Conservation (phyloP, 2,888 invertebrate genomes). For the Rotaria sp. region DNA sequence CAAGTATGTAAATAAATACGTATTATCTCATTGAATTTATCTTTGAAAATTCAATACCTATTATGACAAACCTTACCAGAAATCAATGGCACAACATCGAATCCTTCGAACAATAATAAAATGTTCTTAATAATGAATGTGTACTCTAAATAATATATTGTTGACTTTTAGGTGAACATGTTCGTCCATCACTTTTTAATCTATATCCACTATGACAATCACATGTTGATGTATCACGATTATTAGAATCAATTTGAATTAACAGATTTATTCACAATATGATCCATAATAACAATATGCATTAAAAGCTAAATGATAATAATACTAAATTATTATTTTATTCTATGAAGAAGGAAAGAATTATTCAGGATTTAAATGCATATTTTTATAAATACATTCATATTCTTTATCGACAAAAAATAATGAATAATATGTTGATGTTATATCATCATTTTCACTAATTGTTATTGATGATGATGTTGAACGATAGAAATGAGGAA, state of each 20-base stretch:
- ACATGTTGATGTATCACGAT: constrained; percentile 68
- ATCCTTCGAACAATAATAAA: neutral
- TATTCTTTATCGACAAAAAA: neutral
- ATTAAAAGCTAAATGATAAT: constrained; percentile 1
- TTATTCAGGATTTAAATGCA: neutral
- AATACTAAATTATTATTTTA: no score
- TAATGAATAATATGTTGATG: neutral
- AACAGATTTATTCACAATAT: constrained; percentile 23
- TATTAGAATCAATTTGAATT: neutral
- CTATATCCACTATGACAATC: constrained; percentile 82
- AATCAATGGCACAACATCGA: constrained; percentile 28
- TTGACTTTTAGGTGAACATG: constrained; percentile 52
- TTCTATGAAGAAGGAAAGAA: no score
- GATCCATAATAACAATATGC: constrained; percentile 23
- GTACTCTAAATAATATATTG: constrained; percentile 43
- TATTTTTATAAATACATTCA: constrained; percentile 11
- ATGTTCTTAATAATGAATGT: constrained; percentile 69
- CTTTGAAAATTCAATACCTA: no score
- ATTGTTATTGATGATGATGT: neutral
- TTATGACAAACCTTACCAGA: neutral
- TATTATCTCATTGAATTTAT: no score
- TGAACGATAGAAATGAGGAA: neutral
- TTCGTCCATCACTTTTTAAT: constrained; percentile 68
- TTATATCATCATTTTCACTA: constrained; percentile 1
- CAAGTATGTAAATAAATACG: no score